phyloP scores from a whole-genome alignment of 2,888 invertebrate species.

The Germaria angustata region DNA sequence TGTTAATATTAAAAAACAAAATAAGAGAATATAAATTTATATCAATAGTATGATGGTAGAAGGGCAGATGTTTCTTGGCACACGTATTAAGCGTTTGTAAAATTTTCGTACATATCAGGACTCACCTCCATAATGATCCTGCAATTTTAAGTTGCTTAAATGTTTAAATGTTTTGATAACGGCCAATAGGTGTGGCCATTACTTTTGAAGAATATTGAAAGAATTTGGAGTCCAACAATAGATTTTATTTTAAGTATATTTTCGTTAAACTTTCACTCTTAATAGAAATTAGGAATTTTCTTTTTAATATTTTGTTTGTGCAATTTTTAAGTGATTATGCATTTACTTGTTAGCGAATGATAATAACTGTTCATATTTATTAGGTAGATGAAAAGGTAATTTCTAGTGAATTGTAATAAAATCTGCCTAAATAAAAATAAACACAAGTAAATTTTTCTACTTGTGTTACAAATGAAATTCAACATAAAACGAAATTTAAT shows the following conservation, averaged over 20 bases:
- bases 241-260: too few relatives aligned
- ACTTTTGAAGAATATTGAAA: not conserved
- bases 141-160: slow-evolving; percentile 16
- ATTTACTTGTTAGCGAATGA: too few relatives aligned
- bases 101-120: not conserved
- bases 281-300: too few relatives aligned
- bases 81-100: slow-evolving; percentile 45
- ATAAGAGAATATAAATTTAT: slow-evolving; percentile 12
- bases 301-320: too few relatives aligned
- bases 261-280: too few relatives aligned
- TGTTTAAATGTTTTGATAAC: slow-evolving; percentile 2
- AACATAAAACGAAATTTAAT: too few relatives aligned
- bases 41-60: slow-evolving; percentile 33
- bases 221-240: not conserved
- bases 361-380: not conserved
- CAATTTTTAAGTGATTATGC: too few relatives aligned
- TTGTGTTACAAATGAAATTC: too few relatives aligned
- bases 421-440: too few relatives aligned
- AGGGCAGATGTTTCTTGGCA: slow-evolving; percentile 57
- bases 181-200: slow-evolving; percentile 42
- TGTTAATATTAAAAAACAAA: slow-evolving; percentile 2
- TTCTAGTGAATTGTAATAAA: not conserved
- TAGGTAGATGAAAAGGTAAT: not conserved
- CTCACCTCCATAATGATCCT: slow-evolving; percentile 34
- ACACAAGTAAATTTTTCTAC: too few relatives aligned